These are phyloP conservation scores for Anticlea derivata DNA, from an alignment of 2,888 invertebrate species.

Conservation along the genomic window DNA sequence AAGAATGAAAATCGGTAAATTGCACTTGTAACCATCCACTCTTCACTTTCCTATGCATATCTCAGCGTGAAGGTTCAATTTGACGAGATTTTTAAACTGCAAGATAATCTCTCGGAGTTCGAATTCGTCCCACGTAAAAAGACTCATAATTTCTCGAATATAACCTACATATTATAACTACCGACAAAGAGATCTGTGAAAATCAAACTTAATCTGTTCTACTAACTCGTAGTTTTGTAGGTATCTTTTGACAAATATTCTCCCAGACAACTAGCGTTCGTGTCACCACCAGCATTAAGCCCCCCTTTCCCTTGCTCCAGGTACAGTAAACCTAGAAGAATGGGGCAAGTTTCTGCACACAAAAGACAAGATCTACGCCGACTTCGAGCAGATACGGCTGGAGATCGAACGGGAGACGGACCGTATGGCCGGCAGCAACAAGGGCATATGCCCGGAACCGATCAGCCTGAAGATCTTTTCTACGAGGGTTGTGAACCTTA, in stretches of 20 bases:
- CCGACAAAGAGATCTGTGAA: too few species aligned
- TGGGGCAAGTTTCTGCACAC: conserved; percentile 98
- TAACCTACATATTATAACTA: too few species aligned
- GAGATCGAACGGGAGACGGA: conserved; percentile 99
- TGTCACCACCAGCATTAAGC: too few species aligned
- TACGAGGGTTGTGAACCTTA: conserved; percentile 96
- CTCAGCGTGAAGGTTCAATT: neutral
- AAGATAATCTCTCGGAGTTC: too few species aligned
- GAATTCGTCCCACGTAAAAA: too few species aligned
- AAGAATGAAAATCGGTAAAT: too few species aligned
- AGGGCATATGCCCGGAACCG: conserved; percentile 97
- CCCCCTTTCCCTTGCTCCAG: conserved; percentile 73
- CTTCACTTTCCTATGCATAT: too few species aligned
- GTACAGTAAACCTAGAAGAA: conserved; percentile 93
- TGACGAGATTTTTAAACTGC: neutral
- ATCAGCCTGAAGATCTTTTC: conserved; percentile 99
- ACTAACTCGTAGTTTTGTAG: neutral
- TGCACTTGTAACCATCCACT: too few species aligned
- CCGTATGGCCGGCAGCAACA: conserved; percentile 96
- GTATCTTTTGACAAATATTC: neutral
- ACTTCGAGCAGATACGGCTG: conserved; percentile 94
- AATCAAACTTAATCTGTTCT: too few species aligned
- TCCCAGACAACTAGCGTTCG: too few species aligned
- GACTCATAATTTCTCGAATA: too few species aligned
- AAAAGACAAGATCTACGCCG: conserved; percentile 93